Base-by-base conservation (phyloP, 2,797 vertebrate genomes). In the Phrynocephalus vlangalii region DNA sequence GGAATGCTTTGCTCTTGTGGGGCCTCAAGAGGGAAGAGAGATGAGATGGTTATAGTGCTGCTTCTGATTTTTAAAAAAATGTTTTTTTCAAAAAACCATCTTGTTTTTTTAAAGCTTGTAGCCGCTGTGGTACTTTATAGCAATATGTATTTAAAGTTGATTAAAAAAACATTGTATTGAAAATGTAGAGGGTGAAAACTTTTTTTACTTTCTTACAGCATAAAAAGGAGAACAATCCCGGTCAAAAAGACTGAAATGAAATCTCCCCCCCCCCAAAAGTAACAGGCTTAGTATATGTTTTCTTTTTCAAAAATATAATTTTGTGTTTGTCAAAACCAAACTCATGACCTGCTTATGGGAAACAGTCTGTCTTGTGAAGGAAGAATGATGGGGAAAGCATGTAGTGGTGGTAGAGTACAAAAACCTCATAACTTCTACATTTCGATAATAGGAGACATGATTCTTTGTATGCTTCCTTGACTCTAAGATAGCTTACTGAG, bases 1-100 rank as follows among this genome's bases (percentile, higher is more conserved):
- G 90, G 77, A 94, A 86, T 94, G 67, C 50, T 2, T 7, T 20
- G 6, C n/a, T 91, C 38, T 79, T 91, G 70, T 20, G 90, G 79
- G 85, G 82, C 83, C 83, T 94, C 83, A 85, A 50, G 80, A 82
- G 67, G 83, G 84, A 90, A 90, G 15, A 30, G 0, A 30, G 20
- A 16, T 22, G 44, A 26, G 6, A 79, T 13, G 13, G 86, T 79
- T 50, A 33, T 73, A 48, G n/a, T 52, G 71, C 20, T 33, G 38
- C n/a, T 68, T 38, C 22, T 76, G 60, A 18, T 63, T 44, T 44
- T 44, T 44, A 0, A 5, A 22, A 48, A 38, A 38, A 50, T 50
- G 26, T 73, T 67, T 38, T 67, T 68, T 68, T 30, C 18, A 50
- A 50, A 75, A 56, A 63, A 44, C 38, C 38, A 44, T 44, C 38